Evolutionary conservation across 2,113 vertebrate species (phyloP).

Genomic region (Prionailurus bengalensis): DNA sequence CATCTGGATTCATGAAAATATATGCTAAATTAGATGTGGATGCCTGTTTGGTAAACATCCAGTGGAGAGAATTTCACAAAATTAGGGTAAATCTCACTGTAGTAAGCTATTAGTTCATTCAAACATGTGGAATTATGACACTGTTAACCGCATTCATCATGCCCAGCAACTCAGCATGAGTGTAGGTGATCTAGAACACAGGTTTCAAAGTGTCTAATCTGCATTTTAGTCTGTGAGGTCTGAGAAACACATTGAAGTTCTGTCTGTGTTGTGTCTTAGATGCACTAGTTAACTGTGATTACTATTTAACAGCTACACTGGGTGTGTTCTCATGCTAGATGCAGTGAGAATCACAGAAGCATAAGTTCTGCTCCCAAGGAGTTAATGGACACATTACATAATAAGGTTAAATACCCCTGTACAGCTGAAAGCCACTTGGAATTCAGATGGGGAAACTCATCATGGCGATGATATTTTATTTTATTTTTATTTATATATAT

Average conservation of each 20-base stretch:
- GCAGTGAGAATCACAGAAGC: background rate
- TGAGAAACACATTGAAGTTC: background rate
- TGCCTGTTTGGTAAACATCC: background rate
- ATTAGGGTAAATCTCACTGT: background rate
- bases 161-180: background rate
- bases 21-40: background rate
- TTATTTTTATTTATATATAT: too few relatives aligned
- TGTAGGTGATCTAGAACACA: background rate
- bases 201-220: background rate
- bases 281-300: background rate
- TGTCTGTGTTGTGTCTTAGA: background rate
- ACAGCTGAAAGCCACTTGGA: background rate
- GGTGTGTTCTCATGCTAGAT: background rate
- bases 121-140: too few relatives aligned
- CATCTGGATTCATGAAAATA: background rate
- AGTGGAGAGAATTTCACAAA: background rate
- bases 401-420: background rate
- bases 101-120: background rate
- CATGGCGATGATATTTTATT: background rate
- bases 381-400: background rate
- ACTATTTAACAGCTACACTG: background rate
- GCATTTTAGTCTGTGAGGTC: too few relatives aligned
- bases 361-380: background rate
- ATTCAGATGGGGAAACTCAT: background rate
- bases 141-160: fast-evolving